Percentiles rank a stretch among this genome's conserved stretches.
phyloP scores from a whole-genome alignment of 1,140 invertebrate genomes.

The Drosophila lacertosa region DNA sequence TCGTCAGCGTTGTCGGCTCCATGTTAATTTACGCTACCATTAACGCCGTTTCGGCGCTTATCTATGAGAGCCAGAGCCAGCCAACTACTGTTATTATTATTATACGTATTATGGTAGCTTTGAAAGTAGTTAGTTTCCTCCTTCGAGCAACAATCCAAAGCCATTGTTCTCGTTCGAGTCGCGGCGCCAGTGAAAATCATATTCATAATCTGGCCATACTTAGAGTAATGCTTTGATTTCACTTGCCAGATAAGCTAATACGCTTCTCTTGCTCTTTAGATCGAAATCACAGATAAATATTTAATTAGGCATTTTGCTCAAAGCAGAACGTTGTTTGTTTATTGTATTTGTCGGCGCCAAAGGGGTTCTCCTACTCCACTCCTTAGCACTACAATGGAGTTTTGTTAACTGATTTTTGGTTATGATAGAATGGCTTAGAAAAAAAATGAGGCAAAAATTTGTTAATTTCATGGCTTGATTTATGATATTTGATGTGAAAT shows the following conservation, averaged over 20 bases:
- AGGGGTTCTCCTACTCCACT: slow-evolving; percentile 25
- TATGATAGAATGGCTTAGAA: neutral
- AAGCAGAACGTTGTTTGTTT: slow-evolving; percentile 39
- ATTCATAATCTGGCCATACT: slow-evolving; percentile 28
- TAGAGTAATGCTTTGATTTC: slow-evolving; percentile 45
- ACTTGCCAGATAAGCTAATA: slow-evolving; percentile 62
- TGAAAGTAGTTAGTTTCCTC: slow-evolving; percentile 1
- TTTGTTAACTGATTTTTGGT: slow-evolving; percentile 18
- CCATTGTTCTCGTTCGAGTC: slow-evolving; percentile 29
- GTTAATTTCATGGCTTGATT: neutral
- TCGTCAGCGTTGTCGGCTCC: slow-evolving; percentile 33
- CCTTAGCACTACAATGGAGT: slow-evolving; percentile 30
- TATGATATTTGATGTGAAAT: neutral
- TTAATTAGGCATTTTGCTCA: slow-evolving; percentile 70
- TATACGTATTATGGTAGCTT: slow-evolving; percentile 12
- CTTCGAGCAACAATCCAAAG: slow-evolving; percentile 31
- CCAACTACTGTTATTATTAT: slow-evolving; percentile 41
- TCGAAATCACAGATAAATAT: slow-evolving; percentile 73
- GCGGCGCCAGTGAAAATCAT: slow-evolving; percentile 12
- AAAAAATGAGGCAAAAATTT: neutral
- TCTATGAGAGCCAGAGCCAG: slow-evolving; percentile 33
- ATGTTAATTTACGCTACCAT: slow-evolving; percentile 46
- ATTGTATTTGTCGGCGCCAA: slow-evolving; percentile 21
- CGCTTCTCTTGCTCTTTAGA: slow-evolving; percentile 55
- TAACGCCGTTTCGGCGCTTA: slow-evolving; percentile 32